Percentiles rank a stretch among this genome's conserved stretches.
Evolutionary conservation across 1,140 invertebrate species (phyloP).

Genomic region (Intoshia linei): DNA sequence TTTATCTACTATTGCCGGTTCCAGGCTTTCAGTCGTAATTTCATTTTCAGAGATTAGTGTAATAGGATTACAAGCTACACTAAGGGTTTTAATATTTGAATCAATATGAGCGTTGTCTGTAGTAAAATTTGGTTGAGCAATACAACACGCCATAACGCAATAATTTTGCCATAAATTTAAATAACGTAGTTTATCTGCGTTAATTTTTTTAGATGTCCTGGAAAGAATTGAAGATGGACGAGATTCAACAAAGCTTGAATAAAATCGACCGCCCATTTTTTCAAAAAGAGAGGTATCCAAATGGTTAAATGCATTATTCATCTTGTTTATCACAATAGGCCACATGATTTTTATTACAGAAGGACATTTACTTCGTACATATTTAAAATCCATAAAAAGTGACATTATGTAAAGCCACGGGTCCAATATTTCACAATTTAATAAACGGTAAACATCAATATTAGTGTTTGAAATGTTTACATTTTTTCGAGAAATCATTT

Average conservation of each 20-base stretch:
- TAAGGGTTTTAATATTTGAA: too few species aligned
- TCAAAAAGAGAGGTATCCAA: conserved; percentile 49
- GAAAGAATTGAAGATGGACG: conserved; percentile 4
- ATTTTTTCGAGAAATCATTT: too few species aligned
- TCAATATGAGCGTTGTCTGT: too few species aligned
- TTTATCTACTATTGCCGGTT: too few species aligned
- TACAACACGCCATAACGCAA: conserved; percentile 58
- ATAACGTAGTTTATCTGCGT: conserved; percentile 58
- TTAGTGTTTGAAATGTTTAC: too few species aligned
- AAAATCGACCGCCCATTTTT: background rate
- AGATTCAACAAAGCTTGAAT: conserved; percentile 4
- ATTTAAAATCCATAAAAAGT: conserved; percentile 34
- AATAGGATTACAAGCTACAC: too few species aligned
- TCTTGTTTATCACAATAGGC: conserved; percentile 61
- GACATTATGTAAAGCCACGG: conserved; percentile 55
- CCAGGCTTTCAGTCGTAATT: too few species aligned
- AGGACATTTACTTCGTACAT: conserved; percentile 37
- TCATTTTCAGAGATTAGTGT: too few species aligned
- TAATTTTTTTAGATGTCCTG: conserved; percentile 36
- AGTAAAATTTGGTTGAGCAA: conserved; percentile 43
- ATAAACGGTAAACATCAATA: too few species aligned
- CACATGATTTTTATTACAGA: conserved; percentile 51
- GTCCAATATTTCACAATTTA: conserved; percentile 13
- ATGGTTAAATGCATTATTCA: conserved; percentile 54
- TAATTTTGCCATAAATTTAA: conserved; percentile 80